Evolutionary conservation across 1,140 invertebrate species (phyloP).

Genomic region (Pachypsylla venusta): DNA sequence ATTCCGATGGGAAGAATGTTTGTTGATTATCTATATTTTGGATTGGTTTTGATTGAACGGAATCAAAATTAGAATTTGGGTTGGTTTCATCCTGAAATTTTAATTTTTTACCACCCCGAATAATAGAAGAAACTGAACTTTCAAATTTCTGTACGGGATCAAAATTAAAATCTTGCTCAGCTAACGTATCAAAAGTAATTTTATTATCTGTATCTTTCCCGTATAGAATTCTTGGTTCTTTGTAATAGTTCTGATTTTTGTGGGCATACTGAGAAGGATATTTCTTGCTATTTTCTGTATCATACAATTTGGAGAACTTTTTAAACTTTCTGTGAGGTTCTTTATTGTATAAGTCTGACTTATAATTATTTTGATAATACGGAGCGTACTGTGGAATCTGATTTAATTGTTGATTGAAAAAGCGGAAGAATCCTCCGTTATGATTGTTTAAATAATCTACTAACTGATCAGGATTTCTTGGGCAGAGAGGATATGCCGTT

Average conservation of each 20-base stretch:
- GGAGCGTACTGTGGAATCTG: conserved; percentile 21
- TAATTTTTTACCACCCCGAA: background rate
- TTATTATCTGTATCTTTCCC: conserved; percentile 1
- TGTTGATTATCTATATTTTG: background rate
- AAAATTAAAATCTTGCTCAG: background rate
- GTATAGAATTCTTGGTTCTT: background rate
- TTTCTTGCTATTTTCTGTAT: conserved; percentile 5
- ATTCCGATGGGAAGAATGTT: background rate
- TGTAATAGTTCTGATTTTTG: conserved; percentile 1
- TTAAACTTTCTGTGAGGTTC: background rate
- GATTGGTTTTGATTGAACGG: background rate
- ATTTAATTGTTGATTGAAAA: conserved; percentile 38
- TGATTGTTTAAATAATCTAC: conserved; percentile 69
- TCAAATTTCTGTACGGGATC: background rate
- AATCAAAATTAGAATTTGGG: background rate
- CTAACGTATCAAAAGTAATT: background rate
- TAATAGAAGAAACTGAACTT: background rate
- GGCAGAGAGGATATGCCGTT: conserved; percentile 52
- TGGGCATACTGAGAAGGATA: background rate
- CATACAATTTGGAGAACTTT: background rate
- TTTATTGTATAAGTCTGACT: background rate
- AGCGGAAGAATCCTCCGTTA: conserved; percentile 68
- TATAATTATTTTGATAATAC: conserved; percentile 5
- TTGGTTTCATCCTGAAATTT: background rate
- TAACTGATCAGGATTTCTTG: conserved; percentile 49